Base-by-base conservation (phyloP, 2,113 vertebrate species). In the Etheostoma spectabile region DNA sequence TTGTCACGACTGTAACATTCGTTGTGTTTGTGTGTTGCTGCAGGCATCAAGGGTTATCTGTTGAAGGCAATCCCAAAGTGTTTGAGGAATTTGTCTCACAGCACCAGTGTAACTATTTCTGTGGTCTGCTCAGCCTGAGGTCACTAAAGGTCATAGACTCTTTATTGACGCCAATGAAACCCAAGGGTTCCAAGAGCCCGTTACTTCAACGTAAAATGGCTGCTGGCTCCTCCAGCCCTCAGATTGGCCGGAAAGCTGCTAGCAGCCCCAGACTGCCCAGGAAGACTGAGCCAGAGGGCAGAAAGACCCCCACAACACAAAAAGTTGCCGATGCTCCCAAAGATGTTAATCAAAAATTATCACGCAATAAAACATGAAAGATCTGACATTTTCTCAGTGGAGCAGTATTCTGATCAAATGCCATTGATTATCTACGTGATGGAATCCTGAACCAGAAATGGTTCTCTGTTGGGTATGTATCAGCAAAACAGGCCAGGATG, bases 21-120 rank as follows among this genome's bases (percentile, higher is more conserved):
- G 18, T n/a, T 70, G 45, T 59, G 38, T 71, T 42, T 74, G 11
- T 80, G 42, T 79, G 11, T 62, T 61, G 13, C 83, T 90, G 51
- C 95, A 99, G 98, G 88, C 97, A 98, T 94, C 98, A 97, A 81
- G 97, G 97, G 65, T 95, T 99, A 76, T 95, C 97, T 77, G 93
- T 96, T 27, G 95, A 96, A 91, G 97, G 95, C 6, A 95, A 93
- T 70, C 97, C 97, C 0, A 94, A 94, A 63, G 90, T 98, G 66
- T 94, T 99, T 83, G 97, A 99, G 88, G 96, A 96, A 51, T 99
- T 99, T 33, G 83, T 86, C 0, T 77, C 93, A 0, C 67, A 94
- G 52, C 98, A 99, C 91, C 96, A 94, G 81, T 99, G 98, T 83
- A 99, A 97, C 91, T 94, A 24, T 83, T 99, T 96, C 93, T 99